phyloP scores from a whole-genome alignment of 2,797 vertebrate genomes.

The Huso huso region DNA sequence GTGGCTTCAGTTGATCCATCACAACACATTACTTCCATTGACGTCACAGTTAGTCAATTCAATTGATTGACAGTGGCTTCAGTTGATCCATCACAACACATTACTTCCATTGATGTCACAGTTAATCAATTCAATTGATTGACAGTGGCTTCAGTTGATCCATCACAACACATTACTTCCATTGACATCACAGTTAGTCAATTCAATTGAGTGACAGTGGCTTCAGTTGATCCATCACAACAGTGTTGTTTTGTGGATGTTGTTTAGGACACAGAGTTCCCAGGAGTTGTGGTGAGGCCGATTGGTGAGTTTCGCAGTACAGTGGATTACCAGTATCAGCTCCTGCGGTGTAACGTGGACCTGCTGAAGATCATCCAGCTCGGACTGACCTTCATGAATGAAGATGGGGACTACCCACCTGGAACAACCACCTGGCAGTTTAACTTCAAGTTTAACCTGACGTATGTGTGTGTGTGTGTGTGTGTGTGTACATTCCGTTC shows the following conservation, averaged over 20 bases:
- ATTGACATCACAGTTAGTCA: too few species aligned
- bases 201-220: too few species aligned
- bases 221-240: neutral
- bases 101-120: too few species aligned
- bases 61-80: too few species aligned
- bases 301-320: slow-evolving; percentile 97
- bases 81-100: too few species aligned
- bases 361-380: slow-evolving; percentile 96
- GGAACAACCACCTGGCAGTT: slow-evolving; percentile 97
- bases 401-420: slow-evolving; percentile 86
- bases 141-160: too few species aligned
- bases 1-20: too few species aligned
- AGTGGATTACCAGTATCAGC: slow-evolving; percentile 95
- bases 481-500: too few species aligned
- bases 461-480: slow-evolving; percentile 61
- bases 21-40: too few species aligned
- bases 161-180: neutral
- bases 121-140: too few species aligned
- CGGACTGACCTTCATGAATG: slow-evolving; percentile 92
- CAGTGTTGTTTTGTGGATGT: neutral
- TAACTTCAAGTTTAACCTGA: slow-evolving; percentile 98
- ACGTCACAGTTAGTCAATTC: too few species aligned
- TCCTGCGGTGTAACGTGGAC: slow-evolving; percentile 92
- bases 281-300: slow-evolving; percentile 87
- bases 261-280: slow-evolving; percentile 92